phyloP scores from a whole-genome alignment of 2,888 invertebrate genomes.

The Metellina segmentata region DNA sequence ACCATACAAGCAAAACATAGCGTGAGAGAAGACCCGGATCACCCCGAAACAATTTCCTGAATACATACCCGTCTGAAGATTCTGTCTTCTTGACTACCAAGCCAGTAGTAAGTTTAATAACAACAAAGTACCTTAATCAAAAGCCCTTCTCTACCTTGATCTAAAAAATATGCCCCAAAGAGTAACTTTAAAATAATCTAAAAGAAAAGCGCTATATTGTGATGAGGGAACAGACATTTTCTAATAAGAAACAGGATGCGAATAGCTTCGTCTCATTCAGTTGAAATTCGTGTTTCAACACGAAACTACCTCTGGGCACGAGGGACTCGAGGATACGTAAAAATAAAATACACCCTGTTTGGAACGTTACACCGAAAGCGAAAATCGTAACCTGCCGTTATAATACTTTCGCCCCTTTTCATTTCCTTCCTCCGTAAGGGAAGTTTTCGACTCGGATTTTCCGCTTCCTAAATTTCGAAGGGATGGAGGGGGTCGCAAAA shows the following conservation, averaged over 20 bases:
- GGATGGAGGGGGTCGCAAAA: neutral
- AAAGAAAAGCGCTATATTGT: no score
- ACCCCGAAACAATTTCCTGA: no score
- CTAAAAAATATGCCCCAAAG: no score
- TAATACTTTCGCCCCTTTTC: neutral
- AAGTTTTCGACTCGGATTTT: neutral
- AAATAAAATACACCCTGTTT: neutral
- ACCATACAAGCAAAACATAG: no score
- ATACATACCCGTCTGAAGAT: no score
- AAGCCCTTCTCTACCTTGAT: no score
- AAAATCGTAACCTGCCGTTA: neutral
- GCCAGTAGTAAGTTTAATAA: no score
- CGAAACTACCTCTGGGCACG: neutral
- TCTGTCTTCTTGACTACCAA: no score
- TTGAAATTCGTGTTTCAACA: neutral
- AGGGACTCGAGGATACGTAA: neutral
- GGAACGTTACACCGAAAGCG: neutral
- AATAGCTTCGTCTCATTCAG: neutral
- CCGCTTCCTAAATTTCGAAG: neutral
- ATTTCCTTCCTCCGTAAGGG: neutral
- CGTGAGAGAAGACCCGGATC: no score
- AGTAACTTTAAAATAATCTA: no score
- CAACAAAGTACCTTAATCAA: no score
- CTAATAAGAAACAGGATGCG: neutral
- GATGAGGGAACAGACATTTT: no score